phyloP scores from a whole-genome alignment of 2,888 invertebrate species.

The Sminthurinus aureus region DNA sequence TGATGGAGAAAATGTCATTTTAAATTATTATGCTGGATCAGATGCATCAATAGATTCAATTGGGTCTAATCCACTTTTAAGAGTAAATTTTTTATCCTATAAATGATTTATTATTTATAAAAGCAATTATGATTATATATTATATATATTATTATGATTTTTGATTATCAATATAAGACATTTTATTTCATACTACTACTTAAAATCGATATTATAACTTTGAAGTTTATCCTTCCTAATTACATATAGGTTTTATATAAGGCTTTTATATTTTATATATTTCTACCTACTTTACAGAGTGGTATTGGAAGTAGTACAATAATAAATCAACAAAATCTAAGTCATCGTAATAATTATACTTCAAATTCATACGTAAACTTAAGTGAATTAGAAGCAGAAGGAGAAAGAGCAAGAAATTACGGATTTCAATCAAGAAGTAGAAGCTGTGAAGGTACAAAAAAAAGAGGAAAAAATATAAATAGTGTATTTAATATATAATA shows the following conservation, averaged over 20 bases:
- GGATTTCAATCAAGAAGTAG: slow-evolving; percentile 54
- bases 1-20: slow-evolving; percentile 41
- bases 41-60: slow-evolving; percentile 52
- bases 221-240: too few relatives aligned
- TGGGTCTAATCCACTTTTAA: slow-evolving; percentile 38
- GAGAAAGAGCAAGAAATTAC: slow-evolving; percentile 48
- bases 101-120: not conserved
- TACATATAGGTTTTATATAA: too few relatives aligned
- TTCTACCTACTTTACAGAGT: slow-evolving; percentile 13
- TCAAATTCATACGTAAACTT: slow-evolving; percentile 59
- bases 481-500: too few relatives aligned
- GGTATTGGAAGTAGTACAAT: slow-evolving; percentile 31
- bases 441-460: slow-evolving; percentile 63
- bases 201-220: too few relatives aligned
- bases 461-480: too few relatives aligned
- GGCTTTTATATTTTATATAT: not conserved
- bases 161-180: too few relatives aligned
- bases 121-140: not conserved
- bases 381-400: slow-evolving; percentile 57
- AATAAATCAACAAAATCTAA: slow-evolving; percentile 36
- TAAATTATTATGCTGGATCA: slow-evolving; percentile 54
- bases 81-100: slow-evolving; percentile 1
- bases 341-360: slow-evolving; percentile 46
- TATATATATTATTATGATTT: not conserved
- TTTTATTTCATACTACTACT: too few relatives aligned